phyloP scores from a whole-genome alignment of 2,888 invertebrate species.

The Conus canariensis region DNA sequence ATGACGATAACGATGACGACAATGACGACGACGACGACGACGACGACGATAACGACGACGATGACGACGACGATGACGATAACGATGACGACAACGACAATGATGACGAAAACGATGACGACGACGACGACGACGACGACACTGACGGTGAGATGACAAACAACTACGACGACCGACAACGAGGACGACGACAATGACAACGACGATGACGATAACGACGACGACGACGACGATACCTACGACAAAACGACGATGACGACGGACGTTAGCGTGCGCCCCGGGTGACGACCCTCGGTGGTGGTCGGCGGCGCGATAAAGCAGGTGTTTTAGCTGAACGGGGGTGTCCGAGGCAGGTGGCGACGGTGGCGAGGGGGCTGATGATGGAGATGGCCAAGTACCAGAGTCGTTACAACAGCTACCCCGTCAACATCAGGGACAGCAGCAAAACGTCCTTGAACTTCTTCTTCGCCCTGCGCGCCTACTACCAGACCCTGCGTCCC shows the following conservation, averaged over 20 bases:
- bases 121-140: not conserved
- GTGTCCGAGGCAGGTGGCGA: conserved; percentile 59
- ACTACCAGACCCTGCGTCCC: conserved; percentile 60
- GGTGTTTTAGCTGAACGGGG: no score
- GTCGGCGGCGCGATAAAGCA: no score
- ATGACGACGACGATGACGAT: not conserved
- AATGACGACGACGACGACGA: not conserved
- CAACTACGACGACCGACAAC: not conserved
- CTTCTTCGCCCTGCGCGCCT: conserved; percentile 66
- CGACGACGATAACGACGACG: not conserved
- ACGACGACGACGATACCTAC: not conserved
- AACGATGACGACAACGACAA: not conserved
- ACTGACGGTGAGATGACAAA: not conserved
- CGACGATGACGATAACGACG: not conserved
- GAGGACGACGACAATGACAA: not conserved
- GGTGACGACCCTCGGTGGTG: no score
- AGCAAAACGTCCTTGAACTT: conserved; percentile 67
- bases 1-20: not conserved
- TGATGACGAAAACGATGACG: not conserved
- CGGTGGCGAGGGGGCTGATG: conserved; percentile 63
- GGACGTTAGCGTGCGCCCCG: no score
- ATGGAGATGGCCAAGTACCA: conserved; percentile 72
- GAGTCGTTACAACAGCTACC: conserved; percentile 67
- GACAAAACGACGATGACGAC: not conserved
- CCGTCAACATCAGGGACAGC: conserved; percentile 68